Evolutionary conservation across 2,888 invertebrate genomes (phyloP).

Genomic region (Mimas tiliae): DNA sequence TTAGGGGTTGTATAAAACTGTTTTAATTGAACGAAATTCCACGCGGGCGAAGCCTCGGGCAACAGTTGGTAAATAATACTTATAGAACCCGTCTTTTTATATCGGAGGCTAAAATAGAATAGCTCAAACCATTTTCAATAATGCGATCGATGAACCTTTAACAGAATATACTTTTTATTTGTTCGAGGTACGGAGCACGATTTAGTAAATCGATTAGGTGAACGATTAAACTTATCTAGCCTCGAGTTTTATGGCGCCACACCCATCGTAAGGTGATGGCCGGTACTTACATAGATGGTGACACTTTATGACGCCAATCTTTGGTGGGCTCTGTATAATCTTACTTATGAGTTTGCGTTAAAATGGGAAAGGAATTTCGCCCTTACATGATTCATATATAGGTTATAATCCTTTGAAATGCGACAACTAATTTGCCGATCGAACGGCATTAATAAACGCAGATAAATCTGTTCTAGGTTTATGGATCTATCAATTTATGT

Average conservation of each 20-base stretch:
- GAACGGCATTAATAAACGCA: slow-evolving; percentile 47
- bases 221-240: background rate
- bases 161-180: too few species aligned
- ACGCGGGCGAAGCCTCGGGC: too few species aligned
- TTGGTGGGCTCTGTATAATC: slow-evolving; percentile 54
- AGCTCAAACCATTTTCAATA: too few species aligned
- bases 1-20: too few species aligned
- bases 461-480: slow-evolving; percentile 38
- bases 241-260: slow-evolving; percentile 31
- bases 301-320: slow-evolving; percentile 66
- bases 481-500: slow-evolving; percentile 40
- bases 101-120: too few species aligned
- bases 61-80: too few species aligned
- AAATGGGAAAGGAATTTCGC: slow-evolving; percentile 35
- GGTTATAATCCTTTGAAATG: slow-evolving; percentile 32
- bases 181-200: background rate
- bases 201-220: background rate
- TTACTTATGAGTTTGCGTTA: slow-evolving; percentile 44
- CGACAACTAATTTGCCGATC: slow-evolving; percentile 49
- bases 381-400: slow-evolving; percentile 31
- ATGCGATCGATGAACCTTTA: too few species aligned
- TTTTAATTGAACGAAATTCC: too few species aligned
- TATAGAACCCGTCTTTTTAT: too few species aligned
- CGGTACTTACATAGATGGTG: slow-evolving; percentile 62
- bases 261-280: slow-evolving; percentile 49